These are phyloP conservation scores for Micoletzkya japonica DNA, from an alignment of 2,888 invertebrate genomes.

Conservation along the genomic window DNA sequence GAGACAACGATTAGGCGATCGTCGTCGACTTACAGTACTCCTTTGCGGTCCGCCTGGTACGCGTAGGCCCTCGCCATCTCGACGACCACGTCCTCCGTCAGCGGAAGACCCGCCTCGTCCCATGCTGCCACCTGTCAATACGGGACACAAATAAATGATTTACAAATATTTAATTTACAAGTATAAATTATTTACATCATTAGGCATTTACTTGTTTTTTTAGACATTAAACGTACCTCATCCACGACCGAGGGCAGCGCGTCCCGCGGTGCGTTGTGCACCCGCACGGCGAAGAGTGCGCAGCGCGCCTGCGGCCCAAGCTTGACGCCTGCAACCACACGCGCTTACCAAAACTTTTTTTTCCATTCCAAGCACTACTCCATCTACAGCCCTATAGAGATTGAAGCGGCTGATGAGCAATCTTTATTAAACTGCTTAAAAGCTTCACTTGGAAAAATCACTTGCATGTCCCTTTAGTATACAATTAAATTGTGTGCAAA, in stretches of 20 bases:
- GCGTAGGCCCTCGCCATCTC: constrained; percentile 16
- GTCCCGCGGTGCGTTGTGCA: constrained; percentile 3
- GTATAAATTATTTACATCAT: background rate
- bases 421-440: too few species aligned
- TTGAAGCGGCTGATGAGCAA: too few species aligned
- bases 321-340: background rate
- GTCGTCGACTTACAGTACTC: constrained; percentile 18
- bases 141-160: background rate
- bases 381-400: too few species aligned
- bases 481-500: background rate
- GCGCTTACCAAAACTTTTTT: too few species aligned
- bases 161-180: background rate
- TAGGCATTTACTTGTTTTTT: background rate
- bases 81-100: constrained; percentile 2
- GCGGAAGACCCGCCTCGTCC: constrained; percentile 8
- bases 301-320: constrained; percentile 8
- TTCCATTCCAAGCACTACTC: too few species aligned
- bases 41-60: constrained; percentile 11
- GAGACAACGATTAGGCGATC: too few species aligned
- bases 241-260: constrained; percentile 14
- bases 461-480: too few species aligned
- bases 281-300: background rate
- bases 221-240: constrained; percentile 9
- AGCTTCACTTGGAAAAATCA: too few species aligned
- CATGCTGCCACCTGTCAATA: constrained; percentile 8